Base-by-base conservation (phyloP, 2,888 invertebrate species). In the Aelia acuminata region DNA sequence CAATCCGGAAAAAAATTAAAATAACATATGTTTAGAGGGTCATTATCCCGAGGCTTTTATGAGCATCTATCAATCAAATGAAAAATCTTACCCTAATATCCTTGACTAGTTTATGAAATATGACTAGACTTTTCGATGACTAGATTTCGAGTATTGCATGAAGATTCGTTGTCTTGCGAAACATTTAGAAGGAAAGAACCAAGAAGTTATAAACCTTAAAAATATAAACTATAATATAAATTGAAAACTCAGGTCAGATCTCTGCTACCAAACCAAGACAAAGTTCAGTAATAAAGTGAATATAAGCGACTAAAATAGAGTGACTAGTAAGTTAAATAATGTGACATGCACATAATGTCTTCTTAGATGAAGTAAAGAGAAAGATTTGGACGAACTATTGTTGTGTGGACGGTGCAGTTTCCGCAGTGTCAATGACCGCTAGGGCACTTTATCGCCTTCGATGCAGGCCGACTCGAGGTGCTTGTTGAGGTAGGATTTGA, bases 401-500 rank as follows among this genome's bases (percentile, higher is more conserved):
- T 87, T 87, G 86, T 63, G 89, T 89, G 89, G 88, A 89, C 87
- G 88, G 87, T 88, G 88, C 80, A 88, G 87, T 88, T 89, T 89
- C 57, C 88, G 88, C 84, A 87, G 89, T 53, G 84, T 7, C 87
- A 75, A 22, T 26, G 57, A 39, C 87, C 87, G 50, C 57, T 70
- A 87, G 18, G 47, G 87, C 43, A 75, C 57, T 63, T 87, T 87
- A 18, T 87, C 87, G 15, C 90, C 90, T 85, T 90, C 90, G n/a
- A 95, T 94, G 92, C 98, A 98, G 80, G 97, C 96, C 87, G 97
- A 97, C 93, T 98, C 98, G 92, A 96, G 95, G 93, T 98, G 98
- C 93, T 98, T 98, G 93, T 97, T 98, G 88, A 98, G 94, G 93
- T 98, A 98, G 91, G 97, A 98, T 93, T 98, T 98, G 91, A 98